Conservation (phyloP, 1,140 invertebrate species). For the Bacillus rossius region DNA sequence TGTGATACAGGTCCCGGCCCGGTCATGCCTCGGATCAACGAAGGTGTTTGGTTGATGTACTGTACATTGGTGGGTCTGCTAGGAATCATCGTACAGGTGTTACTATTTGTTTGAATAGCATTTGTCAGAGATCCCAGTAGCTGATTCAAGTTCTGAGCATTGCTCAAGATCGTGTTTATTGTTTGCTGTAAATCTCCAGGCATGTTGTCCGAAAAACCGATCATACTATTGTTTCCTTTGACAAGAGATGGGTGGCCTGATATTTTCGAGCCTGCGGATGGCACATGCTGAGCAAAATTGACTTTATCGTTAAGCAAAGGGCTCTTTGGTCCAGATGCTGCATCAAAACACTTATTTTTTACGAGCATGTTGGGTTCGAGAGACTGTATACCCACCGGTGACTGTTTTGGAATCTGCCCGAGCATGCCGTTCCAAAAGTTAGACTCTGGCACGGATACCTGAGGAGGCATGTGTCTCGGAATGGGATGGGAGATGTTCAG, state of each 20-base stretch:
- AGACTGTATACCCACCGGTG: not conserved
- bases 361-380: constrained; percentile 3
- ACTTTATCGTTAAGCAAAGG: constrained; percentile 8
- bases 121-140: constrained; percentile 28
- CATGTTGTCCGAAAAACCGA: constrained; percentile 1
- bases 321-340: constrained; percentile 9
- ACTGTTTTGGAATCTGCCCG: constrained; percentile 14
- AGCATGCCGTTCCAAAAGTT: constrained; percentile 19
- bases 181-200: constrained; percentile 36
- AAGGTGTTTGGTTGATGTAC: not conserved
- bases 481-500: not conserved
- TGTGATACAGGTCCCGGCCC: not conserved
- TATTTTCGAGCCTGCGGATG: constrained; percentile 3
- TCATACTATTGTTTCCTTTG: constrained; percentile 5
- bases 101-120: constrained; percentile 16
- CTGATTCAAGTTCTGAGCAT: constrained; percentile 36
- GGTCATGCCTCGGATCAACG: not conserved
- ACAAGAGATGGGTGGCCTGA: constrained; percentile 9
- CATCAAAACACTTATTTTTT: constrained; percentile 12
- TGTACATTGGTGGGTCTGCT: too few species aligned
- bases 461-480: constrained; percentile 8
- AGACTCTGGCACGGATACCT: constrained; percentile 13
- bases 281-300: constrained; percentile 11
- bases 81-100: not conserved
- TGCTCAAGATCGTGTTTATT: constrained; percentile 34